Evolutionary conservation across 2,113 vertebrate genomes (phyloP), one percentile per base, ranked within the genome.

Genomic region (Semicossyphus pulcher): DNA sequence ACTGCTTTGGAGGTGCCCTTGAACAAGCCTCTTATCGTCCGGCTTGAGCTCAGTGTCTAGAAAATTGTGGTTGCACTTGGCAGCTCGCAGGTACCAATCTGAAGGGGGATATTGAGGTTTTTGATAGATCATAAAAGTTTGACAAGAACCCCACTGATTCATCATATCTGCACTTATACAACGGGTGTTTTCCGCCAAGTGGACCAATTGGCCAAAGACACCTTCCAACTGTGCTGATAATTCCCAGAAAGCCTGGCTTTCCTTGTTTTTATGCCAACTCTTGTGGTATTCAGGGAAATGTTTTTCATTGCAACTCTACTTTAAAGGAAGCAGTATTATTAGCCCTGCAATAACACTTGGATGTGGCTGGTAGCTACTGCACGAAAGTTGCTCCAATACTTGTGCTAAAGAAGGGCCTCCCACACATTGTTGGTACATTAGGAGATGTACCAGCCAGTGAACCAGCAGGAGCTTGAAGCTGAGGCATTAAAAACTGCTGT

Each of bases 401-500:
- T 48, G 21, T 59, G 68, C 45, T 78, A 61, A 68, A 78, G 48
- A 76, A 49, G 26, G 47, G 51, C 76, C 59, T 70, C 73, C 78
- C 49, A 69, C 69, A 62, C 41, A 45, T 23, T 34, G 29, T 29
- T 45, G 59, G 56, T 58, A 42, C 37, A 68, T 76, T 21, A 4
- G 44, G 53, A 60, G 51, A 71, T 3, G 14, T 0, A 54, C 1
- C 74, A 78, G 60, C 75, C 82, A 76, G 62, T n/a, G n/a, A 82
- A 65, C 72, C 78, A 76, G 85, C 80, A 79, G 80, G 82, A 75
- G 71, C 65, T 57, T 18, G 9, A 81, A 76, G 49, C 28, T 0
- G 57, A 80, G 62, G 72, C 63, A 76, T 82, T 80, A 73, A 48
- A 87, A 88, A 87, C 68, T 77, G 80, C 77, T 85, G 60, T 29